Evolutionary conservation across 2,888 invertebrate species (phyloP), one percentile per base, ranked within the genome.

Genomic region (Rhagophthalmus giganteus): DNA sequence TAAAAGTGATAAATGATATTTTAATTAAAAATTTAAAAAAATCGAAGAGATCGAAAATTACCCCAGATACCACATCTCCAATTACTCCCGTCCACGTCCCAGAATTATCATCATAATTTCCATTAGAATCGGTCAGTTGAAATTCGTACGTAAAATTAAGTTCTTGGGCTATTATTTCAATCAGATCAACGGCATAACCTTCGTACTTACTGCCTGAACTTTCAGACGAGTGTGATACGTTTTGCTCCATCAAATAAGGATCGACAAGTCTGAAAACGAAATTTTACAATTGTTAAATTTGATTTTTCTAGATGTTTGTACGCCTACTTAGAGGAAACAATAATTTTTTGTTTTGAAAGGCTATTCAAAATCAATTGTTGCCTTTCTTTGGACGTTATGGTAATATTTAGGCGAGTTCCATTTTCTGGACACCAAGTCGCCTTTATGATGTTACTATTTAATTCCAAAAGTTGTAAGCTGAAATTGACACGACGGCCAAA

Each of bases 121-220:
- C 90, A 65, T 90, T 87, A 8, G 76, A 75, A 32, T 81, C 82
- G 1, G 85, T 86, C 13, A 90, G 75, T 67, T 82, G 80, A 60
- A 91, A 83, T 62, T 80, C 80, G 63, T 84, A 88, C 59, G 84
- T 83, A 58, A 90, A 84, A 32, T 64, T 64, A 20, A 66, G 25
- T 20, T 58, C 46, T 12, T 58, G 80, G 2, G 94, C 80, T 53
- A 97, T 82, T 67, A 86, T 86, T 37, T 86, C 79, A 59, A 98
- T 88, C 12, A 98, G 78, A 74, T 98, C 97, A 67, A 95, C 85
- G 1, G 93, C 89, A 72, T 91, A 98, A 1, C 95, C 95, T 71
- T 91, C 89, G 68, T 82, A 94, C 35, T 85, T 80, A 65, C 90
- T 92, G 1, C 89, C 91, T 40, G 79, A 80, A 15, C 81, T 65